Conservation (phyloP, 2,113 vertebrate genomes). For the Monarcha castaneiventris region DNA sequence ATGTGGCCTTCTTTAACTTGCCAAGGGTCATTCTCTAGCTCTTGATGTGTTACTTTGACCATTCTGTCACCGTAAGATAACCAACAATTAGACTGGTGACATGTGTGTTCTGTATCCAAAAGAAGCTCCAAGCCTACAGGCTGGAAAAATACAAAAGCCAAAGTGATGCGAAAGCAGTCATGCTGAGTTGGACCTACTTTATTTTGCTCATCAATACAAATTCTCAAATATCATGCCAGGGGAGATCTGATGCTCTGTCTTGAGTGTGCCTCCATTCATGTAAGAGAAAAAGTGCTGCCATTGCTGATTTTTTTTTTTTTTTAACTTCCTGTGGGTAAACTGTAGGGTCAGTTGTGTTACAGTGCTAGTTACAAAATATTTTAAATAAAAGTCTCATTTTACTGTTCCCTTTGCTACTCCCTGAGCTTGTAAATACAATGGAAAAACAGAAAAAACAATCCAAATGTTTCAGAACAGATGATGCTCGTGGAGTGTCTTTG, state of each 20-base stretch:
- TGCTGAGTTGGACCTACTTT: slow-evolving; percentile 6
- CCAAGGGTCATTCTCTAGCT: neutral
- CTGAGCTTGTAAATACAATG: neutral
- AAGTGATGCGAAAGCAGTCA: slow-evolving; percentile 11
- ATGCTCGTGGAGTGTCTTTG: neutral
- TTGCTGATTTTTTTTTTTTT: neutral
- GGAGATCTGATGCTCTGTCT: slow-evolving; percentile 49
- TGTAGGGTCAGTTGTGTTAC: slow-evolving; percentile 5
- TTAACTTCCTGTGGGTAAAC: slow-evolving; percentile 36
- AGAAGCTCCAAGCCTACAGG: slow-evolving; percentile 35
- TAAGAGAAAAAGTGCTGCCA: neutral
- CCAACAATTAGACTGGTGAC: neutral
- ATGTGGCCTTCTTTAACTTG: neutral
- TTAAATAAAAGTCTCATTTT: slow-evolving; percentile 9
- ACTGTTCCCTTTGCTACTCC: neutral
- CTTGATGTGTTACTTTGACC: neutral
- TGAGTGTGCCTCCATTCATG: neutral
- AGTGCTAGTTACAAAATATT: slow-evolving; percentile 23
- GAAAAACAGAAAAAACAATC: fast-evolving
- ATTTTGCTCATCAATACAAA: slow-evolving; percentile 57
- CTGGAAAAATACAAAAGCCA: slow-evolving; percentile 42
- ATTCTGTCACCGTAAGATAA: neutral
- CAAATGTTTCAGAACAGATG: neutral
- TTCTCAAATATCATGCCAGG: slow-evolving; percentile 19
- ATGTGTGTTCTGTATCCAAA: neutral